A percentile compares a stretch with the other conserved stretches of the same genome.
Evolutionary conservation across 2,888 invertebrate genomes (phyloP).

Genomic region (Oligia strigilis): DNA sequence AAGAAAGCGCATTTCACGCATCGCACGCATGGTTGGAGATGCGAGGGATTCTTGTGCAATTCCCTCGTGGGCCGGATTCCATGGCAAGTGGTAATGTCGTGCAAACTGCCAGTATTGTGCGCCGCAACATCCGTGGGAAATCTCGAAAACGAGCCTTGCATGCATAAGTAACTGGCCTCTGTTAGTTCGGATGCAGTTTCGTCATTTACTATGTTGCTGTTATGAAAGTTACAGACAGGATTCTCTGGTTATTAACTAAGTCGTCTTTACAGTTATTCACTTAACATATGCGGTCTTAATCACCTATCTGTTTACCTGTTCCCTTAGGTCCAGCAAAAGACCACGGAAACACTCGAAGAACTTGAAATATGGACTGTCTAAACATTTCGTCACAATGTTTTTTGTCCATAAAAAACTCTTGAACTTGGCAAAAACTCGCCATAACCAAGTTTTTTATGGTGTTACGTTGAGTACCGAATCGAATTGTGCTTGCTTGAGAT

Average conservation of each 20-base stretch:
- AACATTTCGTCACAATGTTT: constrained; percentile 19
- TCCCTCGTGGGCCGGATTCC: constrained; percentile 65
- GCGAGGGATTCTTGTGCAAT: constrained; percentile 66
- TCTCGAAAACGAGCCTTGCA: constrained; percentile 71
- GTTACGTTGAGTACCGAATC: constrained; percentile 53
- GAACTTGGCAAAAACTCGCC: constrained; percentile 49
- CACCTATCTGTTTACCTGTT: neutral
- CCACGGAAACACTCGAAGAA: constrained; percentile 2
- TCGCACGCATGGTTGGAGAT: constrained; percentile 54
- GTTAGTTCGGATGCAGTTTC: constrained; percentile 57
- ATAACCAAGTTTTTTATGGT: constrained; percentile 51
- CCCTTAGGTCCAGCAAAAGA: neutral
- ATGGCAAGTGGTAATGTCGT: constrained; percentile 64
- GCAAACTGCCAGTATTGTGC: constrained; percentile 66
- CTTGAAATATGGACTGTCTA: constrained; percentile 2
- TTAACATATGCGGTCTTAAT: neutral
- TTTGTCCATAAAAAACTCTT: constrained; percentile 28
- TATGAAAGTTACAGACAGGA: constrained; percentile 46
- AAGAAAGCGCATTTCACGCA: constrained; percentile 62
- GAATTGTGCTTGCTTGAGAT: constrained; percentile 57
- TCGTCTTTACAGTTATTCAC: constrained; percentile 16
- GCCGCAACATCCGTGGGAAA: constrained; percentile 79
- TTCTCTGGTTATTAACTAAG: constrained; percentile 29
- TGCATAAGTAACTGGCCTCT: constrained; percentile 70
- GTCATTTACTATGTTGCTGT: constrained; percentile 52